Evolutionary conservation across 2,888 invertebrate species (phyloP), one percentile per base, ranked within the genome.

Genomic region (Spatulosminthurus flaviceps): DNA sequence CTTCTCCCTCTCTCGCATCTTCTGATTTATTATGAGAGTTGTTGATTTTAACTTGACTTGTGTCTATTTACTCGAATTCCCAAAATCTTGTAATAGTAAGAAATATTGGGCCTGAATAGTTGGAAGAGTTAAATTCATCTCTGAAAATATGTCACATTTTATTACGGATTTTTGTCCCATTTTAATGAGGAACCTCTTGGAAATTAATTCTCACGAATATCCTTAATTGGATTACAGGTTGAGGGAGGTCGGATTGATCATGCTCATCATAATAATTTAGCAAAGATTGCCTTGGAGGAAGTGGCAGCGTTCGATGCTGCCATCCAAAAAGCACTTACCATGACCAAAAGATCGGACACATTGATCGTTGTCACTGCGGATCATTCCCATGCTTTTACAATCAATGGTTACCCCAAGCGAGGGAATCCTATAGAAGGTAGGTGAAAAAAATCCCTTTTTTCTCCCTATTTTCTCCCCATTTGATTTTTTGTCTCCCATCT

Each of bases 301-400:
- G 92, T 94, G 0, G 88, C 93, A 0, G 92, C 93, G 0, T 90
- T 97, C 84, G 94, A 94, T 77, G 91, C 92, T 0, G 95, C 97
- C 0, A 91, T 97, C 0, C 88, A 90, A 71, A 88, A 89, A 4
- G 93, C 94, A 0, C 82, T 92, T 26, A 86, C 89, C 16, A 88
- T 93, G 87, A 90, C 92, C 0, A 87, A 90, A 64, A 88, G 89
- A 0, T 22, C 81, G 11, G 82, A 79, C 70, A 96, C 97, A 0
- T 89, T 97, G 21, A 89, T 96, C 0, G 91, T 97, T 67, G 95
- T 95, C 0, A 95, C 95, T 0, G 93, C 94, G 78, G 95, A 95
- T 88, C 95, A 95, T 87, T 91, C 93, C 0, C 95, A 95, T 86
- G 92, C 93, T 0, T 87, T 95, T 84, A 90, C 92, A 2, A 92